A percentile compares a stretch with the other conserved stretches of the same genome.
Evolutionary conservation across 1,140 invertebrate genomes (phyloP).

Genomic region (honey bee (Apis mellifera)): Amel_HAv3.1 CM009941.2:13810001-13810500

Average conservation of each 20-base stretch:
- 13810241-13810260: neutral
- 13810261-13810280: neutral
- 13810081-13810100: too few species aligned
- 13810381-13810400: constrained; percentile 51
- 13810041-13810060: too few species aligned
- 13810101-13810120: too few species aligned
- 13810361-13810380: constrained; percentile 44
- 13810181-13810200: too few species aligned
- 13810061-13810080: too few species aligned
- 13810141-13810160: too few species aligned
- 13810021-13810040: too few species aligned
- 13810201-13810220: too few species aligned
- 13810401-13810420: constrained; percentile 50
- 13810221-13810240: too few species aligned
- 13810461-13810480: constrained; percentile 4
- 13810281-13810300: neutral
- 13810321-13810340: constrained; percentile 13
- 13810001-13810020: too few species aligned
- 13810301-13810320: constrained; percentile 36
- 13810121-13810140: too few species aligned
- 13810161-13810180: too few species aligned
- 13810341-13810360: constrained; percentile 3
- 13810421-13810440: constrained; percentile 22
- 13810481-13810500: neutral
- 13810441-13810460: constrained; percentile 26